Conservation (phyloP, 2,888 invertebrate genomes). For the Hylaea fasciaria region DNA sequence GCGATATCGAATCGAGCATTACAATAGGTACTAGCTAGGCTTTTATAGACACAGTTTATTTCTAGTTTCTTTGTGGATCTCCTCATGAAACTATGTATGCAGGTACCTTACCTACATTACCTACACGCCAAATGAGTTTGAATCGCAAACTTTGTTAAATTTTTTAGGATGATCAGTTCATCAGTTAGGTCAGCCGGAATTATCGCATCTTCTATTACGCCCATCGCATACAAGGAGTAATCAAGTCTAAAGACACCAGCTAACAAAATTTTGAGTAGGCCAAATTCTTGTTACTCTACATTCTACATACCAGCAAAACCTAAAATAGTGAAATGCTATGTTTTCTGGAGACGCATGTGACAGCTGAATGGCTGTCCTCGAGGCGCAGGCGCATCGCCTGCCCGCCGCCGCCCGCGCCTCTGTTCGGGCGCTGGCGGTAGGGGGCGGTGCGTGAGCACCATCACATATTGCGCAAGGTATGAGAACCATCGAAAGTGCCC, state of each 20-base stretch:
- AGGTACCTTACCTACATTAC: no score
- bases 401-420: conserved; percentile 27
- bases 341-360: conserved; percentile 7
- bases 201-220: background rate
- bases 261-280: background rate
- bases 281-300: background rate
- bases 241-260: no score
- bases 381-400: conserved; percentile 31
- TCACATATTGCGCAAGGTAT: conserved; percentile 75
- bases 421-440: conserved; percentile 48
- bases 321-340: conserved; percentile 17
- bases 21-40: conserved; percentile 12
- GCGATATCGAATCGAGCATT: conserved; percentile 34
- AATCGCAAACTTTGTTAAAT: no score
- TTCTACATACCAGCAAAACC: background rate
- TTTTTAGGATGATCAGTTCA: no score
- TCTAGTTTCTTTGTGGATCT: no score
- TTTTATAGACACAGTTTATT: no score
- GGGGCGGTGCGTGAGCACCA: conserved; percentile 74
- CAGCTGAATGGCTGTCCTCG: conserved; percentile 51
- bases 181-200: no score
- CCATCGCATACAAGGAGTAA: background rate
- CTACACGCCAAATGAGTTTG: no score
- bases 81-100: no score
- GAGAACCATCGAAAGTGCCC: conserved; percentile 83